phyloP scores from a whole-genome alignment of 2,888 invertebrate genomes.

The Doris montereyensis region DNA sequence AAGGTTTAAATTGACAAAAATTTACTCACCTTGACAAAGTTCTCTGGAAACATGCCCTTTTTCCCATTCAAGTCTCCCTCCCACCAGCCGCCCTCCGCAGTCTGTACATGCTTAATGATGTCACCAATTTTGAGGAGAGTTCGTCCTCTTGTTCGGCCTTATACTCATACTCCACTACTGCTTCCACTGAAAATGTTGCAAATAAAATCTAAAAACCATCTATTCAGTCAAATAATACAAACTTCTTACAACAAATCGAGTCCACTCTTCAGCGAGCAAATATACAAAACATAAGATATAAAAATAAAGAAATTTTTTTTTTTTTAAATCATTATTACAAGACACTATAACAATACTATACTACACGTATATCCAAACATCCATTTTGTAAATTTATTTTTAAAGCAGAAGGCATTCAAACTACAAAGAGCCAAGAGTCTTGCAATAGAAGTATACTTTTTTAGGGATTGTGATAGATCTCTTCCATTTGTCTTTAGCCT shows the following conservation, averaged over 20 bases:
- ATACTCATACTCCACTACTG: slow-evolving; percentile 86
- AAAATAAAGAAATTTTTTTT: not conserved
- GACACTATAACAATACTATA: not conserved
- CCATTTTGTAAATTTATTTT: too few relatives aligned
- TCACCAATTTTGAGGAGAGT: slow-evolving; percentile 88
- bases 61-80: slow-evolving; percentile 87
- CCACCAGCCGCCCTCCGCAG: slow-evolving; percentile 91
- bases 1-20: too few relatives aligned
- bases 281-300: not conserved
- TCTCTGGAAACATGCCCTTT: slow-evolving; percentile 93
- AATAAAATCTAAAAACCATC: not conserved
- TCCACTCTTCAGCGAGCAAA: not conserved
- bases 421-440: too few relatives aligned
- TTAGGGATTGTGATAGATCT: too few relatives aligned
- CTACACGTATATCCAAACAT: too few relatives aligned
- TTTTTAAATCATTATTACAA: not conserved
- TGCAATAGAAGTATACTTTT: too few relatives aligned
- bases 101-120: slow-evolving; percentile 84
- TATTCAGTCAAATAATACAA: not conserved
- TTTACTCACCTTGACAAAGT: slow-evolving; percentile 81
- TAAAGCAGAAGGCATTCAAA: too few relatives aligned
- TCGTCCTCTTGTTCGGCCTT: slow-evolving; percentile 88
- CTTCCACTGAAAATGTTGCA: slow-evolving; percentile 76
- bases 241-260: not conserved
- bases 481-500: too few relatives aligned